Conservation (phyloP, 2,797 vertebrate genomes). For the Macroramphosus scolopax region DNA sequence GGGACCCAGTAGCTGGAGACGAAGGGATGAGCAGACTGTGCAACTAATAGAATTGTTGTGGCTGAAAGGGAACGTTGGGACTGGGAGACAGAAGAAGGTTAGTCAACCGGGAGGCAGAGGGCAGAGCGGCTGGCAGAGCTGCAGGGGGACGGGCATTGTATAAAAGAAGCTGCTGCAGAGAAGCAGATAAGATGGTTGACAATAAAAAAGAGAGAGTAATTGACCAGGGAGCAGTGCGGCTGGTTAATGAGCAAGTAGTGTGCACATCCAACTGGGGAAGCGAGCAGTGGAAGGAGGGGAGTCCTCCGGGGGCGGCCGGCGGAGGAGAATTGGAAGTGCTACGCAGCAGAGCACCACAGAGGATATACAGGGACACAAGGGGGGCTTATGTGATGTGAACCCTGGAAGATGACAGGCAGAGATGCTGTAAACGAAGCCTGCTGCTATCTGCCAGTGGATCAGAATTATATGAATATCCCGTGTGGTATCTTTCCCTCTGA, state of each 20-base stretch:
- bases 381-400: constrained; percentile 2
- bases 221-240: constrained; percentile 4
- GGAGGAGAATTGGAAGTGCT: constrained; percentile 10
- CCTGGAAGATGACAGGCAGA: constrained; percentile 15
- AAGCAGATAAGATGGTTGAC: background rate
- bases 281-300: constrained; percentile 10
- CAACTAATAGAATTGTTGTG: too few species aligned
- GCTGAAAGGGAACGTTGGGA: background rate
- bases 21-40: too few species aligned
- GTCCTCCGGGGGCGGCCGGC: constrained; percentile 4
- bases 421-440: constrained; percentile 9
- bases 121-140: constrained; percentile 1
- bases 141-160: constrained; percentile 1
- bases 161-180: constrained; percentile 11
- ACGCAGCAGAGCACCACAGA: constrained; percentile 11
- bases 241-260: constrained; percentile 21
- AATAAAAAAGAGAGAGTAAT: constrained; percentile 9
- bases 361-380: background rate
- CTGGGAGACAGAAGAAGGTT: constrained; percentile 1
- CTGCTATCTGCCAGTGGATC: constrained; percentile 7
- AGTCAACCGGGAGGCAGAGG: constrained; percentile 4
- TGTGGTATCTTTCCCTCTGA: too few species aligned
- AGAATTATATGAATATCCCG: too few species aligned
- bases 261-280: constrained; percentile 4
- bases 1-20: too few species aligned